Evolutionary conservation across 2,113 vertebrate genomes (phyloP), one percentile per base, ranked within the genome.

Genomic region (Rafetus swinhoei): DNA sequence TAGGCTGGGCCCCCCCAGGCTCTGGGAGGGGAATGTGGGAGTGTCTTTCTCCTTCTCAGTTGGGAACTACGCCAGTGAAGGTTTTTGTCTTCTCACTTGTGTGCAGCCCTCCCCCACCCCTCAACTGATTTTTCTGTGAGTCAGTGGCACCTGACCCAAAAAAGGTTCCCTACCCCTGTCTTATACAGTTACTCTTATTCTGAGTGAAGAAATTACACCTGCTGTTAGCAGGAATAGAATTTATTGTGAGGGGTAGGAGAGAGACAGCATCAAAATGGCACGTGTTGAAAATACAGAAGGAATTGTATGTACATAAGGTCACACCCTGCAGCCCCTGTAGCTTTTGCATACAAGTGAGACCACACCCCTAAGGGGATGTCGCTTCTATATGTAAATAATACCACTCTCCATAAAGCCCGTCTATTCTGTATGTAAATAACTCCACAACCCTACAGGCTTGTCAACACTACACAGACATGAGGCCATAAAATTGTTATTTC

Each of bases 351-450:
- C 35, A 35, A 81, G 50, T 2, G 57, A 96, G n/a, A 22, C 56
- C 65, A 12, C 2, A 6, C 0, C 27, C 72, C 57, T 24, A 53
- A n/a, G 86, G 81, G 90, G 54, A 56, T 21, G 35, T 2, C 39
- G 80, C 76, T 27, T 12, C 65, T 53, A 29, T 32, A 14, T 72
- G 79, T 5, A 77, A 92, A 90, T 29, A 79, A 22, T 76, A 32
- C 9, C 2, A 0, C 2, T 0, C 13, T 87, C 92, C 85, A 85
- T 15, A 8, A 77, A 85, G 35, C 22, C n/a, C 72, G 88, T 72
- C 93, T 93, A 9, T 89, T 32, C 45, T 85, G 69, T 24, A 1
- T 53, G 86, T 90, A 93, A 95, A 96, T 94, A 59, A 82, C 69
- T 74, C 4, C 25, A 0, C 86, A 95, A 94, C 84, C 90, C 82